Evolutionary conservation across 2,797 vertebrate species (phyloP).

Genomic region (Aphelocoma californica): DNA sequence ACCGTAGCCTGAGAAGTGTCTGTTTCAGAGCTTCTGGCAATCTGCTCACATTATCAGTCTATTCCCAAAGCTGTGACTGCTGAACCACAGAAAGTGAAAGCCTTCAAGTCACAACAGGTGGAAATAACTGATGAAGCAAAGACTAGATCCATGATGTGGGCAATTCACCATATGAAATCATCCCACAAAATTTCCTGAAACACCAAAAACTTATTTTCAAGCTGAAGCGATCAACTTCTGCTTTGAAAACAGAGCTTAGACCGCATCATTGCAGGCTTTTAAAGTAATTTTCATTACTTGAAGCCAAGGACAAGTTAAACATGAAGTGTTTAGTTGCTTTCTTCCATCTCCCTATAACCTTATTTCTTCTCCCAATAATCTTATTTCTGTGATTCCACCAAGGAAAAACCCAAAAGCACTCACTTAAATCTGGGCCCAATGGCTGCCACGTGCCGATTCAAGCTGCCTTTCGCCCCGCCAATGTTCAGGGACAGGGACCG

Average conservation of each 20-base stretch:
- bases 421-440: slow-evolving; percentile 96
- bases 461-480: slow-evolving; percentile 83
- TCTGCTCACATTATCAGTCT: background rate
- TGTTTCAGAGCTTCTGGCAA: background rate
- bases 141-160: background rate
- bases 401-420: background rate
- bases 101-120: background rate
- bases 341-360: background rate
- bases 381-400: background rate
- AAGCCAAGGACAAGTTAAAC: background rate
- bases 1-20: background rate
- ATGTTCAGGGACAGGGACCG: slow-evolving; percentile 91
- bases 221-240: background rate
- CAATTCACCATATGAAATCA: background rate
- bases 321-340: background rate
- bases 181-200: background rate
- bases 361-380: background rate
- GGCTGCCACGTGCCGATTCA: slow-evolving; percentile 94
- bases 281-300: background rate
- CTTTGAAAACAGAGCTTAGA: background rate
- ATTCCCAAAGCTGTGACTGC: background rate
- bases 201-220: background rate
- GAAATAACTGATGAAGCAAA: background rate
- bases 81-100: background rate
- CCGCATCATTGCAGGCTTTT: background rate